Base-by-base conservation (phyloP, 2,113 vertebrate genomes). In the Petaurus breviceps region DNA sequence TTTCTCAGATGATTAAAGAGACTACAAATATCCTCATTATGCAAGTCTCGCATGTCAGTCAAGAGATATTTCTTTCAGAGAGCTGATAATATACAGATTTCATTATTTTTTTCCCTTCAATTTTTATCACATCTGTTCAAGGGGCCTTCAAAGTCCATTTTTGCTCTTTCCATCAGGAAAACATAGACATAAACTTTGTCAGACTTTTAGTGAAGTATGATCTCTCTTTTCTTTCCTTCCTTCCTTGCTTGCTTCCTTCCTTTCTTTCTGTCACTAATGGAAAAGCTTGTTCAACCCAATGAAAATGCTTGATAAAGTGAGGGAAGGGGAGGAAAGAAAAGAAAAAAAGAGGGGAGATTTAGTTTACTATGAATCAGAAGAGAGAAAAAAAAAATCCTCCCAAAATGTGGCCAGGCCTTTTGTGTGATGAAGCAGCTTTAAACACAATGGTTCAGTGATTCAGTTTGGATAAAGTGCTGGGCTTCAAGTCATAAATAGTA, bases 1-100 rank as follows among this genome's bases (percentile, higher is more conserved):
- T 94, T 91, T 93, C 49, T 92, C 94, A 93, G 54, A 54, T 84
- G 68, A 91, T 77, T 95, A 91, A 89, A 93, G n/a, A 91, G 52
- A 90, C 22, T 89, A 1, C 26, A 94, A 96, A 53, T 93, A 51
- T n/a, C 51, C 10, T 93, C 55, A 37, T n/a, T 96, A 26, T 84
- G 37, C 24, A 91, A 50, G 22, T 3, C 50, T 95, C 95, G 93
- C 25, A 52, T 49, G 19, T 28, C 51, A 57, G 3, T 11, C 23
- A 51, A 95, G 94, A 22, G 8, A 55, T 52, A 55, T 24, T 9
- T 52, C 14, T 57, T 94, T 93, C 25, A 92, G 92, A 91, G 7
- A 77, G 22, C 46, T 28, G 0, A 0, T 31, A 6, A 47, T 77
- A 9, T 49, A 10, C 2, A 90, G 12, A 92, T 8, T 91, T 95